Evolutionary conservation across 2,888 invertebrate species (phyloP), one percentile per base, ranked within the genome.

Genomic region (Parasteatoda lunata): DNA sequence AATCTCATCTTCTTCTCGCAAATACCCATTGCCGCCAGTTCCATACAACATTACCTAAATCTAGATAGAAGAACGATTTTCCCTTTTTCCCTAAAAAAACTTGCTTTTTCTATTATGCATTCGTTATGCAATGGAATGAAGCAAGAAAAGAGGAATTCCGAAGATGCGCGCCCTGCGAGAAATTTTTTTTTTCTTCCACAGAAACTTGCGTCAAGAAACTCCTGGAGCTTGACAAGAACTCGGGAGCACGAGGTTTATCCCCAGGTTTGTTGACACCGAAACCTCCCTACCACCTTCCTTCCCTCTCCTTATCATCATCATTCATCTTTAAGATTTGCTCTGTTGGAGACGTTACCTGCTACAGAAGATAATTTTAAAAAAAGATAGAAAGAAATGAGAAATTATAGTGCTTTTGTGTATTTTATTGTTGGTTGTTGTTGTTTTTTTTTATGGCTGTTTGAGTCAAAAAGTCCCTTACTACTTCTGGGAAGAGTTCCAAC

Each of bases 201-300:
- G n/a, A 59, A 59, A 59, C 8, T 9, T n/a, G 59, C n/a, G 59
- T 59, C 59, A 59, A 5, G 59, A 30, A 54, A 54, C 54, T 54
- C 54, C 8, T 11, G 11, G 54, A 59, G 59, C 59, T 59, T 59
- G 59, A 59, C 59, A 59, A 59, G 59, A 59, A 59, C 59, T 59
- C 59, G 59, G 11, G 59, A 59, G 59, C 59, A 59, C 8, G 59
- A 59, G n/a, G 30, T 30, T 13, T 59, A 5, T 70, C 45, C 48
- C 70, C 70, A 49, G 49, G 70, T 70, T 70, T 70, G 70, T 70
- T 70, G 70, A 70, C 70, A 70, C 70, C n/a, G 7, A 47, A 47
- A 30, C 70, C 48, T 48, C 9, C 70, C 49, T n/a, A 9, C 11
- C 70, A n/a, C 47, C 70, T 49, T 48, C 9, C 70, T 68, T 30